phyloP scores from a whole-genome alignment of 1,140 invertebrate genomes.

The Thalassaphorura encarpata region DNA sequence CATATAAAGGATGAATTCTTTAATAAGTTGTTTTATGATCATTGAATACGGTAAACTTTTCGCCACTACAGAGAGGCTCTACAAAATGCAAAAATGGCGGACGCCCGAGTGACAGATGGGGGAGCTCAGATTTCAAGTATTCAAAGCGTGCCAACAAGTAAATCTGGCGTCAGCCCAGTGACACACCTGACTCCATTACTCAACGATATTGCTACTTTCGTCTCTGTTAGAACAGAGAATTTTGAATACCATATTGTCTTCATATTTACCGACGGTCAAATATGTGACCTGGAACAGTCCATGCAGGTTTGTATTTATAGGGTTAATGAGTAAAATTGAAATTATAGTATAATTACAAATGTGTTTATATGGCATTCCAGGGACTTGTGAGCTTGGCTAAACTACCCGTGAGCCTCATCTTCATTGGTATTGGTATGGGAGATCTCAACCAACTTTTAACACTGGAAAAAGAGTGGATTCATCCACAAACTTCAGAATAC shows the following conservation, averaged over 20 bases:
- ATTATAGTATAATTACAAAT: no score
- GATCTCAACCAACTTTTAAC: slow-evolving; percentile 6
- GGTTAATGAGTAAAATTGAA: no score
- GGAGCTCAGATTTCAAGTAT: not conserved
- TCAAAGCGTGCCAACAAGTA: not conserved
- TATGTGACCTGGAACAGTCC: slow-evolving; percentile 14
- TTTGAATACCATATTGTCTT: slow-evolving; percentile 27
- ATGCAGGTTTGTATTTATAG: slow-evolving; percentile 15
- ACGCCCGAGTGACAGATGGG: not conserved
- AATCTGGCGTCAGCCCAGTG: not conserved
- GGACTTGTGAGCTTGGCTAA: slow-evolving; percentile 3
- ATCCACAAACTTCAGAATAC: slow-evolving; percentile 13
- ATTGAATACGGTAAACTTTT: not conserved
- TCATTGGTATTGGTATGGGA: slow-evolving; percentile 12
- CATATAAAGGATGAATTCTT: no score
- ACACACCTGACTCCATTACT: slow-evolving; percentile 12
- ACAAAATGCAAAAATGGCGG: slow-evolving; percentile 7
- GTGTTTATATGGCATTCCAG: no score
- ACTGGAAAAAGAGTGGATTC: slow-evolving; percentile 12
- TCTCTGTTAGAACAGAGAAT: slow-evolving; percentile 10
- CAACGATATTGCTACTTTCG: slow-evolving; percentile 14
- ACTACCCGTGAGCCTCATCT: slow-evolving; percentile 17
- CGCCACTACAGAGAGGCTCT: slow-evolving; percentile 10
- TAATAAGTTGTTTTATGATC: no score
- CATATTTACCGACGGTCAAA: slow-evolving; percentile 26